Base-by-base conservation (phyloP, 1,140 invertebrate species). In the Cotesia vestalis region DNA sequence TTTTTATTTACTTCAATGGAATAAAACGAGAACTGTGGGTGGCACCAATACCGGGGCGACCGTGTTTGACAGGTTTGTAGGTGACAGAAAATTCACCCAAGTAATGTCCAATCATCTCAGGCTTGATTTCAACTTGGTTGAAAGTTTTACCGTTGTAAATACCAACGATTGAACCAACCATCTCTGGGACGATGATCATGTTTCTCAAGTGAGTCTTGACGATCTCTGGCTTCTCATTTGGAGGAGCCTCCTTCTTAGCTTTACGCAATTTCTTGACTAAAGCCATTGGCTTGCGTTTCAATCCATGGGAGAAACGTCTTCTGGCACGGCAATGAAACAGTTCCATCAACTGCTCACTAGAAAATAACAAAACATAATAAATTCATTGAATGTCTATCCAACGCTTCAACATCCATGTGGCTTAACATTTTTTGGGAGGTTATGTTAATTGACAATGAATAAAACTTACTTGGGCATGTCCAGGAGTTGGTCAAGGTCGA, bases 51-150 rank as follows among this genome's bases (percentile, higher is more conserved):
- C 98, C 98, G 72, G 98, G 98, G 82, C 98, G 91, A 90, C 98
- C 98, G 86, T 99, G 98, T 89, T 99, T 99, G 6, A 99, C 98
- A 84, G 98, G 98, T 89, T 99, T 99, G 91, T 99, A 99, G 68
- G 98, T 99, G 73, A 99, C 92, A 72, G 96, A 96, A 88, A 99
- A 99, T 89, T 99, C 98, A 73, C 97, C 98, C 77, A 99, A 89
- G 87, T 99, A 99, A 87, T 99, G 97, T 67, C 98, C 98, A 87
- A 99, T 99, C 98, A 99, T 99, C 90, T 99, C 97, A 78, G 98
- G 96, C 90, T 98, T 99, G 90, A 99, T 99, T 92, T 99, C 98
- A 85, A 98, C 96, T 92, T 98, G 91, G 72, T 96, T 99, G 89
- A 99, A 99, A 64, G 96, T 95, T 87, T 99, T 99, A 78, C 98